These are phyloP conservation scores for Nephrotoma flavescens DNA, from an alignment of 2,888 invertebrate species.

Conservation along the genomic window DNA sequence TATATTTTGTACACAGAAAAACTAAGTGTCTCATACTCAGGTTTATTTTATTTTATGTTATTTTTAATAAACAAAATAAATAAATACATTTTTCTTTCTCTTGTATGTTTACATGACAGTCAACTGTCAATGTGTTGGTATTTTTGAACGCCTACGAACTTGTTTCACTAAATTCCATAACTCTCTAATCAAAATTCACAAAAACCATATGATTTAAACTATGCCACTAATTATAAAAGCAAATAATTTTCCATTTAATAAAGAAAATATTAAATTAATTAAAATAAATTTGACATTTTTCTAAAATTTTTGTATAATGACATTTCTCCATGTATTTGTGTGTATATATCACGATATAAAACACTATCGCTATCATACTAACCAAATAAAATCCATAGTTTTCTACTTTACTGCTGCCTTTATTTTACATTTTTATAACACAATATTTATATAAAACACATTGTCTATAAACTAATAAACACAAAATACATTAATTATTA, in stretches of 20 bases:
- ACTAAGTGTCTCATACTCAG: neutral
- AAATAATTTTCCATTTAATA: too few species aligned
- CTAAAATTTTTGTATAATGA: neutral
- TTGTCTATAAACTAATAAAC: neutral
- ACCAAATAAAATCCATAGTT: neutral
- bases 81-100: neutral
- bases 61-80: neutral
- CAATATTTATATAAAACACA: neutral
- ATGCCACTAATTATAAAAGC: neutral
- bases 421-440: neutral
- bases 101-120: neutral
- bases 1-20: neutral
- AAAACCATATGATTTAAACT: neutral
- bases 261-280: neutral
- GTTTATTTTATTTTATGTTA: neutral
- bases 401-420: neutral
- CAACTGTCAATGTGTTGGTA: neutral
- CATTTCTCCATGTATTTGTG: neutral
- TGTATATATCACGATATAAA: neutral
- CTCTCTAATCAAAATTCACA: neutral
- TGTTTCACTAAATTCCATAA: neutral
- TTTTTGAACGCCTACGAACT: neutral
- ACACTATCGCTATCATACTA: neutral
- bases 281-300: neutral
- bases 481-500: neutral